These are phyloP conservation scores for Eolophus roseicapilla DNA, from an alignment of 2,113 vertebrate species.

Conservation along the genomic window DNA sequence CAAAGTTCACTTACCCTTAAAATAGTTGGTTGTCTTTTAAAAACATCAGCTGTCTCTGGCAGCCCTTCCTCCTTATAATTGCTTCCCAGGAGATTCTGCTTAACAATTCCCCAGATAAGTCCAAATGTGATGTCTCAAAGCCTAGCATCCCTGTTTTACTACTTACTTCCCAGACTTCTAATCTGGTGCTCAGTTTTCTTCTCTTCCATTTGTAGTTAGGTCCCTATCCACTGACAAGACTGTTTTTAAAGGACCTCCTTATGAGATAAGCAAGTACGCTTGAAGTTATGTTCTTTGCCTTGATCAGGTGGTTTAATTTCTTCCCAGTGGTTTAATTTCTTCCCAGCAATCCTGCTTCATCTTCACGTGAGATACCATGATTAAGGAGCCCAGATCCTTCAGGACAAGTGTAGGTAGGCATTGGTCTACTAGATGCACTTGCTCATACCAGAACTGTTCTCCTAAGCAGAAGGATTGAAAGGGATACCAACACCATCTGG, in stretches of 20 bases:
- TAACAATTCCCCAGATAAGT: background rate
- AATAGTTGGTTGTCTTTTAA: background rate
- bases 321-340: background rate
- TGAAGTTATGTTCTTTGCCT: background rate
- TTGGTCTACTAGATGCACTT: background rate
- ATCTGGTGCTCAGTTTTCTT: background rate
- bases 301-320: background rate
- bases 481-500: background rate
- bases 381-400: background rate
- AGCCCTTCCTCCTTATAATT: conserved; percentile 1
- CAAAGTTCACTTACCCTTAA: conserved; percentile 1
- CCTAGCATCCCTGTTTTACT: background rate
- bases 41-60: background rate
- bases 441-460: background rate
- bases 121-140: background rate
- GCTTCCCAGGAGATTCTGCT: background rate
- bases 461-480: background rate
- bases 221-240: background rate
- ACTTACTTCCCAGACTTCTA: background rate
- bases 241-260: background rate
- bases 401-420: background rate
- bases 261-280: background rate
- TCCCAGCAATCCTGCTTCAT: background rate
- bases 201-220: background rate
- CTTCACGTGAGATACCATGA: background rate